Base-by-base conservation (phyloP, 2,797 vertebrate species). In the Alfaro cultratus region DNA sequence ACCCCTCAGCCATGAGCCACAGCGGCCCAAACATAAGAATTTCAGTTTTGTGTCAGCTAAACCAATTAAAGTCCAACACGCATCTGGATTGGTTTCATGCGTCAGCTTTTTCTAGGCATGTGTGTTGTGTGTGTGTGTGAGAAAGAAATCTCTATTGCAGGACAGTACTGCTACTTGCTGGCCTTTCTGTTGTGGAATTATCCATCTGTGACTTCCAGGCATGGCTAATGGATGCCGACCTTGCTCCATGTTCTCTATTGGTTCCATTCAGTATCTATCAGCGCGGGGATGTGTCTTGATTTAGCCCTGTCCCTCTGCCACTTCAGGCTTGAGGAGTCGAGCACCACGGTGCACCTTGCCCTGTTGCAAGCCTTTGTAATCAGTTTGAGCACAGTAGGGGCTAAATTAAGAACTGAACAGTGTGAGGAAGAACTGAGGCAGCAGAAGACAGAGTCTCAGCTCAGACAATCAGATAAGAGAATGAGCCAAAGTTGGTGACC, bases 151-250 rank as follows among this genome's bases (percentile, higher is more conserved):
- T 82, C 73, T 81, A 81, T 60, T 13, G 62, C 74, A 73, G 80
- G 76, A 60, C 87, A 39, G 55, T 84, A 83, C 78, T 84, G 83
- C 81, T 73, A 85, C 51, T 26, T 74, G 57, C 81, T 80, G 83
- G 89, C 88, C 88, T 72, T 70, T 72, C 77, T 83, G 80, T 84
- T 87, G 76, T 76, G 45, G 82, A 90, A 88, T 87, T 85, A 84
- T 89, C 91, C 88, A 80, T 93, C 89, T 91, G 92, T 89, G 88
- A 92, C 88, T 90, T 79, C 73, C 57, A 89, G 85, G 80, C 83
- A 81, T 72, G 80, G 88, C 92, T 94, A 95, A 95, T 94, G 87
- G 91, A 94, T 87, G 87, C 86, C 53, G 94, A 94, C 93, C 94
- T 91, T 82, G 84, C 85, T 78, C 90, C 87, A 78, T 90, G 94